A percentile compares a stretch with the other conserved stretches of the same genome.
These are phyloP conservation scores for Glossophaga mutica DNA, from an alignment of 2,797 vertebrate genomes.

Conservation along the genomic window DNA sequence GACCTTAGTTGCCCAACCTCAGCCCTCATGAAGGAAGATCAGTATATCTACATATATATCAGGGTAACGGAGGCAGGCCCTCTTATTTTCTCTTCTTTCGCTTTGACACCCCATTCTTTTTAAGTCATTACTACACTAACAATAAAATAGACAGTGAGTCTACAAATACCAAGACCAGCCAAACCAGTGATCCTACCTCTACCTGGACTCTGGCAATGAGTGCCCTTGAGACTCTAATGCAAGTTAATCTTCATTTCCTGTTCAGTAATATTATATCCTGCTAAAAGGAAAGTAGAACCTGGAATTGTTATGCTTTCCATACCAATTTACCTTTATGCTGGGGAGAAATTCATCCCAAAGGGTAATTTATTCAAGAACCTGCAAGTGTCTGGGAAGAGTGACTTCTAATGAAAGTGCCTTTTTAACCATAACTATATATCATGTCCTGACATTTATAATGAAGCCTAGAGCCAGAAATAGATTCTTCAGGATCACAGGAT, in stretches of 20 bases:
- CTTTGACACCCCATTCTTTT: not conserved
- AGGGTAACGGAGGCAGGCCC: not conserved
- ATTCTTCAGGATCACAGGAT: not conserved
- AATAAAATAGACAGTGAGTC: not conserved
- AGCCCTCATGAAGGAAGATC: not conserved
- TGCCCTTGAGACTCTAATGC: not conserved
- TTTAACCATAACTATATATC: conserved; percentile 40
- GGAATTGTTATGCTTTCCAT: conserved; percentile 1
- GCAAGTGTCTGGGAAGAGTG: conserved; percentile 47
- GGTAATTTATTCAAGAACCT: conserved; percentile 66
- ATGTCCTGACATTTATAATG: conserved; percentile 67
- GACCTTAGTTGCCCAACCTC: not conserved
- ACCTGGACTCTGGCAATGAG: not conserved
- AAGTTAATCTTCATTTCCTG: not conserved
- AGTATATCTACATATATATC: too few relatives aligned
- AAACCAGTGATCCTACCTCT: not conserved
- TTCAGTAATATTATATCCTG: rapidly evolving
- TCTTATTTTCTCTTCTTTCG: not conserved
- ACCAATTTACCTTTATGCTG: conserved; percentile 17
- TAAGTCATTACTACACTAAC: not conserved
- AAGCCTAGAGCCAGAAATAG: conserved; percentile 57
- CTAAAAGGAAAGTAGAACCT: not conserved
- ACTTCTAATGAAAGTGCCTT: conserved; percentile 41
- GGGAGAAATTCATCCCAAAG: conserved; percentile 60
- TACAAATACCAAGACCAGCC: not conserved